phyloP scores from a whole-genome alignment of 2,888 invertebrate genomes.

The Neoscelio sp. region DNA sequence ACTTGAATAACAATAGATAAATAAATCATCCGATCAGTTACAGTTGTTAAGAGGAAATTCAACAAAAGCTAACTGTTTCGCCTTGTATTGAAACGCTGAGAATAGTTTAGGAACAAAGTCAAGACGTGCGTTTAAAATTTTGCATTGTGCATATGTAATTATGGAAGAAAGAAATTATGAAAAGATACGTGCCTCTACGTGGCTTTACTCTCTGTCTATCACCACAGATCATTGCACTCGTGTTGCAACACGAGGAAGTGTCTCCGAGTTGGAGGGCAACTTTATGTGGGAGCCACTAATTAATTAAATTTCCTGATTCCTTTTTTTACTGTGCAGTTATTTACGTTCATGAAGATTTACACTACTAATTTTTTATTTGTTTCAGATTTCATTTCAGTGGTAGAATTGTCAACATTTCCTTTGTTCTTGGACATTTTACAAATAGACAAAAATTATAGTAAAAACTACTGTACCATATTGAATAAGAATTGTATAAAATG shows the following conservation, averaged over 20 bases:
- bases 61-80: slow-evolving; percentile 53
- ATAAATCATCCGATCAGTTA: slow-evolving; percentile 9
- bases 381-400: no score
- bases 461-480: no score
- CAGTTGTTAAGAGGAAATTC: slow-evolving; percentile 43
- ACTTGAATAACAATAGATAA: background rate
- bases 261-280: slow-evolving; percentile 13
- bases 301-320: slow-evolving; percentile 73
- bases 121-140: slow-evolving; percentile 4
- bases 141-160: slow-evolving; percentile 34
- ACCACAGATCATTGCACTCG: slow-evolving; percentile 52
- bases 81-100: background rate
- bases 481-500: no score
- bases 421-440: no score
- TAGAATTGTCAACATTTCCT: no score
- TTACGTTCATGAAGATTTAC: slow-evolving; percentile 4
- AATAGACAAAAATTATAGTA: no score
- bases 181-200: background rate
- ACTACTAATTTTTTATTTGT: no score
- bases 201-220: slow-evolving; percentile 7
- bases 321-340: slow-evolving; percentile 3
- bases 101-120: background rate
- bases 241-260: slow-evolving; percentile 42
- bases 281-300: slow-evolving; percentile 65
- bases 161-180: slow-evolving; percentile 27